A percentile compares a stretch with the other conserved stretches of the same genome.
Evolutionary conservation across 2,888 invertebrate species (phyloP).

Genomic region (Hymenopus coronatus): DNA sequence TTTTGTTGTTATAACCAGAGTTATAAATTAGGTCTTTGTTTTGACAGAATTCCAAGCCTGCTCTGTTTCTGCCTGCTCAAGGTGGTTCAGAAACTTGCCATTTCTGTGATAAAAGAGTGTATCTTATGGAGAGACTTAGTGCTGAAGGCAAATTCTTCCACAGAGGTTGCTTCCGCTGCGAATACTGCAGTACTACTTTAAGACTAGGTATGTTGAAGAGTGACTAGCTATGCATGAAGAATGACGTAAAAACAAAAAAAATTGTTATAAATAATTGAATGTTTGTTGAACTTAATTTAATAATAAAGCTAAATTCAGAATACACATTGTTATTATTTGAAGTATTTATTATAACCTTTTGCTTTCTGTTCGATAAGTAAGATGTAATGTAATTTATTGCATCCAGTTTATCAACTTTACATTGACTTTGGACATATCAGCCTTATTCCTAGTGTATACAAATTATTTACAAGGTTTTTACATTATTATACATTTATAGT

Average conservation of each 20-base stretch:
- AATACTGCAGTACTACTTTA: slow-evolving; percentile 83
- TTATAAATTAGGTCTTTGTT: background rate
- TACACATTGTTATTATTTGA: no score
- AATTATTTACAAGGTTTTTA: no score
- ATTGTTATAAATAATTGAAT: background rate
- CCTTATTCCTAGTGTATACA: no score
- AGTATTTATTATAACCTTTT: no score
- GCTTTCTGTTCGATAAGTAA: no score
- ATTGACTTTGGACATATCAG: no score
- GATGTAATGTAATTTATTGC: no score
- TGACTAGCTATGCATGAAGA: background rate
- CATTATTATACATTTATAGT: no score
- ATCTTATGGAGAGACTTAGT: slow-evolving; percentile 86
- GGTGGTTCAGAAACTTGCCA: slow-evolving; percentile 74
- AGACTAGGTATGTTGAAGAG: slow-evolving; percentile 59
- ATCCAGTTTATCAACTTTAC: no score
- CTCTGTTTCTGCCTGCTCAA: slow-evolving; percentile 60
- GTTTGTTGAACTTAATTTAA: background rate
- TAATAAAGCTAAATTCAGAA: no score
- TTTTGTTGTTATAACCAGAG: no score
- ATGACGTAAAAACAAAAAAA: background rate
- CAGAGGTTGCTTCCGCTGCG: slow-evolving; percentile 90
- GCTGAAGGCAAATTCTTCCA: slow-evolving; percentile 91
- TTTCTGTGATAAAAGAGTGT: slow-evolving; percentile 89
- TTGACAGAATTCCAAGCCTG: slow-evolving; percentile 57